Base-by-base conservation (phyloP, 2,888 invertebrate species). In the Syrista parreyssii region DNA sequence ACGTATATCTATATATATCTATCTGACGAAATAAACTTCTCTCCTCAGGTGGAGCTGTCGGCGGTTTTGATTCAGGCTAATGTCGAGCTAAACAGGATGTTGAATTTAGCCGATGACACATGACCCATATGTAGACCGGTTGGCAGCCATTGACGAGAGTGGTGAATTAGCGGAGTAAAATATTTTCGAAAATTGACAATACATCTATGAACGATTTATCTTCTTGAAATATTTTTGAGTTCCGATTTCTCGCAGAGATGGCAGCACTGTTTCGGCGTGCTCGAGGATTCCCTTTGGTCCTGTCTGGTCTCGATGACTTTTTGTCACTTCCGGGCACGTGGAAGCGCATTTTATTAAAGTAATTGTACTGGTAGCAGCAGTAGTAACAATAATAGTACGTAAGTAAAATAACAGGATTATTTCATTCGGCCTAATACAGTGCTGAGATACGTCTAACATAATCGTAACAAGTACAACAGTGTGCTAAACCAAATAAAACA, bases 341-440 rank as follows among this genome's bases (percentile, higher is more conserved):
- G 84, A 87, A 85, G 84, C 86, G 80, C 84, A 81, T 81, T 89
- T 89, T 87, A 89, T 89, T 90, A 86, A 87, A 85, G 82, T 88
- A 88, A 86, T 86, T 83, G 81, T 87, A 86, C 82, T 82, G 80
- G 85, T 69, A 30, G 35, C 11, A 71, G 35, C 40, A 77, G 55
- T n/a, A 73, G 15, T 31, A 72, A n/a, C 68, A 76, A 34, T 35
- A 35, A 73, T 69, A 36, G 23, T 9, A 55, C 55, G 55, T 86
- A 87, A 86, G 82, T 88, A 87, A 88, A 87, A 86, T 86, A 84
- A 84, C 81, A 85, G 80, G 82, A 82, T 82, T 76, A 76, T 87
- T 86, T 83, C 71, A 80, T 86, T 86, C 84, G 84, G 80, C 81
- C 86, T 82, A 82, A 81, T 85, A 87, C 87, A 88, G 78, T 83